These are phyloP conservation scores for Crossaster papposus DNA, from an alignment of 53 echinoderm and acorn worm species.

Conservation along the genomic window DNA sequence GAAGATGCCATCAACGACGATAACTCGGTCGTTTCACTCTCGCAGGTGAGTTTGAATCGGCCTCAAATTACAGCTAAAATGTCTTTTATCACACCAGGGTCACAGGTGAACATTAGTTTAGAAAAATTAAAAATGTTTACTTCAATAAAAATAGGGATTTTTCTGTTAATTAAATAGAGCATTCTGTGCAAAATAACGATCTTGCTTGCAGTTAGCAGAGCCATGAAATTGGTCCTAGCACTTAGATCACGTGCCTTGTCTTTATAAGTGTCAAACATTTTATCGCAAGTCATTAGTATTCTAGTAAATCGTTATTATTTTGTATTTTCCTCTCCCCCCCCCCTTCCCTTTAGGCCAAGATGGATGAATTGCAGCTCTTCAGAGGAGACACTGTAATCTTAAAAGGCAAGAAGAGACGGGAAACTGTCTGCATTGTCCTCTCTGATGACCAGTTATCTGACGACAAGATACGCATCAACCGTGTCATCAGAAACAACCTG, in stretches of 20 bases:
- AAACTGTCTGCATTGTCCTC: slow-evolving; percentile 97
- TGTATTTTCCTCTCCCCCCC: neutral
- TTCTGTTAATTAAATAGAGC: neutral
- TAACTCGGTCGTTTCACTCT: slow-evolving; percentile 95
- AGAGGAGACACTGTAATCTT: slow-evolving; percentile 97
- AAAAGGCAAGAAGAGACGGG: slow-evolving; percentile 94
- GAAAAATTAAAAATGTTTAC: neutral
- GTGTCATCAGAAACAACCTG: slow-evolving; percentile 87
- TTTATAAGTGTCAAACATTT: no score
- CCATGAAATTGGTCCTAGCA: no score
- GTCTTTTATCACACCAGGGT: no score
- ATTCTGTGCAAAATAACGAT: no score
- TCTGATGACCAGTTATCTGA: slow-evolving; percentile 83
- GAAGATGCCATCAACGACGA: slow-evolving; percentile 97
- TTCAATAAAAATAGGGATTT: neutral
- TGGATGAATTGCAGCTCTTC: slow-evolving; percentile 98
- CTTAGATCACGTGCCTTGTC: no score
- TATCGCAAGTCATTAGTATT: no score
- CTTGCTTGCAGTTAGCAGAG: no score
- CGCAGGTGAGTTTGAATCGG: slow-evolving; percentile 73
- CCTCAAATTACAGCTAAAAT: no score
- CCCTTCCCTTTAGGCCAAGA: slow-evolving; percentile 71
- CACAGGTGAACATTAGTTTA: no score
- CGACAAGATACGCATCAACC: slow-evolving; percentile 96
- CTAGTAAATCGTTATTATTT: neutral